Percentiles rank a stretch among this genome's conserved stretches.
These are phyloP conservation scores for Drosophila tani DNA, from an alignment of 1,140 invertebrate genomes.

Conservation along the genomic window DNA sequence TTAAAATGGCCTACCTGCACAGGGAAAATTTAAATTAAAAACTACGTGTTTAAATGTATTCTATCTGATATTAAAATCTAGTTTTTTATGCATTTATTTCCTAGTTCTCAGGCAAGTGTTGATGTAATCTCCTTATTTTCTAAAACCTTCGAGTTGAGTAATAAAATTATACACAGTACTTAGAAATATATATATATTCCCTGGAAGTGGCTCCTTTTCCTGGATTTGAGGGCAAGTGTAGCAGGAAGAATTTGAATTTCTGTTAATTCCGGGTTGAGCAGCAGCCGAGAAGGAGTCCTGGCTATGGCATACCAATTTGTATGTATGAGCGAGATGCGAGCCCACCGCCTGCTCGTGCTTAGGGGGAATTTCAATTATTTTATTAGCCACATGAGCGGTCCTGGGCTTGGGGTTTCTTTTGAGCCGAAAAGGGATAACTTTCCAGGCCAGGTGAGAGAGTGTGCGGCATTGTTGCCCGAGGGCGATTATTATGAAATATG, in stretches of 20 bases:
- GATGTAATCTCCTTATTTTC: no score
- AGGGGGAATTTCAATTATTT: conserved; percentile 80
- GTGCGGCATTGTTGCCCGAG: conserved; percentile 69
- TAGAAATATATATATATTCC: not conserved
- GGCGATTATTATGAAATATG: conserved; percentile 81
- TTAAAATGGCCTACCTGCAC: conserved; percentile 4
- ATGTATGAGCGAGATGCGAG: conserved; percentile 19
- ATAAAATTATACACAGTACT: no score
- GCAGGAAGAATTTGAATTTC: conserved; percentile 33
- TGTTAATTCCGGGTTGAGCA: conserved; percentile 18
- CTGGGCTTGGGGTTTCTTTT: conserved; percentile 55
- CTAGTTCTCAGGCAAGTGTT: no score
- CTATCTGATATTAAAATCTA: not conserved
- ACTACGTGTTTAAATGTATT: not conserved
- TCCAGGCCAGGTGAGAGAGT: conserved; percentile 55
- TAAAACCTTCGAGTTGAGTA: no score
- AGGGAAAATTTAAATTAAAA: not conserved
- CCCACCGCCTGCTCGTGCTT: conserved; percentile 50
- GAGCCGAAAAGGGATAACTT: conserved; percentile 66
- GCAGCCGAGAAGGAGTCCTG: conserved; percentile 17
- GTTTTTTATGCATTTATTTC: not conserved
- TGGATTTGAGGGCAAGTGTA: not conserved
- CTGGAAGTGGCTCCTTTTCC: not conserved
- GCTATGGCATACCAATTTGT: conserved; percentile 49
- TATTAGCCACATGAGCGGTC: conserved; percentile 75